Percentiles rank a stretch among this genome's conserved stretches.
phyloP scores from a whole-genome alignment of 2,113 vertebrate genomes.

The Podocnemis expansa region DNA sequence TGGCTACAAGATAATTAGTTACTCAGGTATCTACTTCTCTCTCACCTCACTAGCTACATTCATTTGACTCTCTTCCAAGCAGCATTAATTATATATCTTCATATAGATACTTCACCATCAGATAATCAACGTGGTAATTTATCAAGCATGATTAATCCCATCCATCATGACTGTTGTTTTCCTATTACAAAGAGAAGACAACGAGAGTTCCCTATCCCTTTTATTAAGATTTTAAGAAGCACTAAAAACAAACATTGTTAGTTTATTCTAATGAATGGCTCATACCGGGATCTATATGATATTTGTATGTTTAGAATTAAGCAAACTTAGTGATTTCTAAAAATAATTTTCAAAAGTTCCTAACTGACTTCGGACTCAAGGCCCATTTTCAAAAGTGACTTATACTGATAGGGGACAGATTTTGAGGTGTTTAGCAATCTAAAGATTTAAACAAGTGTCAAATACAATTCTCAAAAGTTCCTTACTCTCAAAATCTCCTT shows the following conservation, averaged over 20 bases:
- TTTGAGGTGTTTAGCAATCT: not conserved
- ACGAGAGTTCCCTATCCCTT: accelerated
- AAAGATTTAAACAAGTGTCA: not conserved
- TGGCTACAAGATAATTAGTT: not conserved
- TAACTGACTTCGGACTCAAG: not conserved
- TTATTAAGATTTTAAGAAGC: not conserved
- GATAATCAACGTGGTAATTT: not conserved
- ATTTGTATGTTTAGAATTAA: not conserved
- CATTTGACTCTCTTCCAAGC: not conserved
- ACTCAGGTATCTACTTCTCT: not conserved
- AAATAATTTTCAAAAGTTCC: not conserved
- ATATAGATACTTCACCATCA: not conserved
- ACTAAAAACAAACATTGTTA: not conserved
- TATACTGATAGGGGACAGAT: not conserved
- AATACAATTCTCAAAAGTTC: not conserved
- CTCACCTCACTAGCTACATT: accelerated
- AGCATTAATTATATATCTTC: not conserved
- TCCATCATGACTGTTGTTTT: not conserved
- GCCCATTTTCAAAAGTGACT: not conserved
- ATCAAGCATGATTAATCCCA: not conserved
- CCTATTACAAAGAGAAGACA: not conserved
- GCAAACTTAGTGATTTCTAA: not conserved
- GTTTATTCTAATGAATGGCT: not conserved
- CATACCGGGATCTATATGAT: not conserved
- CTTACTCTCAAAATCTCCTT: too few species aligned